phyloP scores from a whole-genome alignment of 2,888 invertebrate species.

The Nomada goodeniana region DNA sequence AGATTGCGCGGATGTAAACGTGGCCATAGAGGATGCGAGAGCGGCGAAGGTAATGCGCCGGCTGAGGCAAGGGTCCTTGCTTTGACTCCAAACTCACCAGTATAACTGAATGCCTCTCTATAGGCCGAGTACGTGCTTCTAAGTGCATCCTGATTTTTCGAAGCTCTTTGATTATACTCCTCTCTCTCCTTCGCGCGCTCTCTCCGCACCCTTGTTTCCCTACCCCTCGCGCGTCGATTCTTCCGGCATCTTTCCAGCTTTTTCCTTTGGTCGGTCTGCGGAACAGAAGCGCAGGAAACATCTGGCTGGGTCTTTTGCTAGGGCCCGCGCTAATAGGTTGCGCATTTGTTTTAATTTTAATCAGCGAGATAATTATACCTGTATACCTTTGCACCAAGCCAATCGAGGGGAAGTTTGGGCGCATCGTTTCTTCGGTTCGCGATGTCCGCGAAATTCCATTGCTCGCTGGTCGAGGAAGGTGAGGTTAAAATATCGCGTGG shows the following conservation, averaged over 20 bases:
- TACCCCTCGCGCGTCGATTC: conserved; percentile 35
- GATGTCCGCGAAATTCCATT: no score
- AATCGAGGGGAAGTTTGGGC: no score
- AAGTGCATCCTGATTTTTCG: conserved; percentile 75
- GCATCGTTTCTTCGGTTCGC: no score
- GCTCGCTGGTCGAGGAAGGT: no score
- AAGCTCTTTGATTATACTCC: conserved; percentile 64
- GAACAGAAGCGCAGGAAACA: background rate
- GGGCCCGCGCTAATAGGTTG: background rate
- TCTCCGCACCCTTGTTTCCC: conserved; percentile 2
- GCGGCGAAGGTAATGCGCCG: conserved; percentile 70
- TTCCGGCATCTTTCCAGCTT: conserved; percentile 43
- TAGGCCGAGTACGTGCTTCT: conserved; percentile 80
- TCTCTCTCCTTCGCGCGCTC: background rate
- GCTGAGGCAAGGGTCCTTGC: conserved; percentile 81
- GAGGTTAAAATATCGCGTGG: no score
- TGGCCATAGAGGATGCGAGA: conserved; percentile 59
- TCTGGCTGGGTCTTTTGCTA: background rate
- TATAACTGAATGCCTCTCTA: conserved; percentile 81
- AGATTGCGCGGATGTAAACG: conserved; percentile 50
- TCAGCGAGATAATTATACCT: no score
- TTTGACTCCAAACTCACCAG: conserved; percentile 80
- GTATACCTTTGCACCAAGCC: no score
- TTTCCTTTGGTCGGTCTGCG: conserved; percentile 30
- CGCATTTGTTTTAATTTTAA: background rate